A percentile compares a stretch with the other conserved stretches of the same genome.
phyloP scores from a whole-genome alignment of 2,797 vertebrate genomes.

The Protonibea diacanthus region DNA sequence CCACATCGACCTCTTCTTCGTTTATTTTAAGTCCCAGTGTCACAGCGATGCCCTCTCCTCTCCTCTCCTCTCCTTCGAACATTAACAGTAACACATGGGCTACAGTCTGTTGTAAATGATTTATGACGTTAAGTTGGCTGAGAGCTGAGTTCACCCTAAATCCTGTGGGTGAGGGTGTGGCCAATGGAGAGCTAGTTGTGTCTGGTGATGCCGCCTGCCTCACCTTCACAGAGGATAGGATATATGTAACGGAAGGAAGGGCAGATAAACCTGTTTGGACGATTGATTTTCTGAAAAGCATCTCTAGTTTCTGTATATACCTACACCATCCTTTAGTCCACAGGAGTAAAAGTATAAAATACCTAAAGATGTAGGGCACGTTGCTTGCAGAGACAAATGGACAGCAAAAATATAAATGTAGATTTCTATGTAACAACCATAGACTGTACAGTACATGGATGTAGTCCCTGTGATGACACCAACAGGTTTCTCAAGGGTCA shows the following conservation, averaged over 20 bases:
- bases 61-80: background rate
- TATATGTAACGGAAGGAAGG: background rate
- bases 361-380: too few species aligned
- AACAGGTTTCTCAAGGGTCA: too few species aligned
- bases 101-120: constrained; percentile 32
- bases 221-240: background rate
- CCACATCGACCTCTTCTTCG: background rate
- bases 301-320: background rate
- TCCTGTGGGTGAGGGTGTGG: constrained; percentile 33
- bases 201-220: background rate
- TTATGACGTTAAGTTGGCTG: background rate
- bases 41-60: background rate
- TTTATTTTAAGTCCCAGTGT: constrained; percentile 6
- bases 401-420: too few species aligned
- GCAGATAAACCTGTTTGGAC: background rate
- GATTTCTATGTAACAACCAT: too few species aligned
- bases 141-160: background rate
- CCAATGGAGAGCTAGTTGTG: background rate
- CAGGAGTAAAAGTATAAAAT: too few species aligned
- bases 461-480: too few species aligned
- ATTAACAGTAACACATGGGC: background rate
- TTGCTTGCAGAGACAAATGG: too few species aligned
- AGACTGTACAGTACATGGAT: too few species aligned
- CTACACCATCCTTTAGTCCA: too few species aligned
- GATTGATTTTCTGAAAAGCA: background rate